phyloP scores from a whole-genome alignment of 2,113 vertebrate species.

The Zootoca vivipara region DNA sequence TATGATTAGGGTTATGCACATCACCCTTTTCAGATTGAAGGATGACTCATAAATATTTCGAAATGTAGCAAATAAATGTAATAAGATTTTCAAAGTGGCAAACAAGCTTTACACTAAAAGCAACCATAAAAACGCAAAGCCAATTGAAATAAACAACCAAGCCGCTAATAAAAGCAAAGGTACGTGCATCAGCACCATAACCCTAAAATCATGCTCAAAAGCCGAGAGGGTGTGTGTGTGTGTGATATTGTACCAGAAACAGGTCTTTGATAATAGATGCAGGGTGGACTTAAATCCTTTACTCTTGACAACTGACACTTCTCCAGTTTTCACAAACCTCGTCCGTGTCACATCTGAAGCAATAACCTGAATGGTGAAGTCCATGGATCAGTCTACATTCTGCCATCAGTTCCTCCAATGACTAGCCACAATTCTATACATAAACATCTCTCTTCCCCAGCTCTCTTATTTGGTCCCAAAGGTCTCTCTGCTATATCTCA shows the following conservation, averaged over 20 bases:
- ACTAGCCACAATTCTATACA: not conserved
- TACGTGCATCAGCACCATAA: no score
- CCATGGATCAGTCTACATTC: not conserved
- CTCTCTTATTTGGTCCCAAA: slow-evolving; percentile 29
- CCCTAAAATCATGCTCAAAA: no score
- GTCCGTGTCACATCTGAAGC: not conserved
- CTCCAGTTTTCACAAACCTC: not conserved
- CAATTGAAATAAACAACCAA: no score
- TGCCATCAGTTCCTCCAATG: slow-evolving; percentile 13
- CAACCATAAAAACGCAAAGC: no score
- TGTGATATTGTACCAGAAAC: not conserved
- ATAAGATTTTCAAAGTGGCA: no score
- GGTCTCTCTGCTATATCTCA: slow-evolving; percentile 59
- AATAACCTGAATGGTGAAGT: not conserved
- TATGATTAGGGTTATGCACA: no score
- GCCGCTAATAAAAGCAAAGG: no score
- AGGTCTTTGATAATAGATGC: not conserved
- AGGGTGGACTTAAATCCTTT: not conserved
- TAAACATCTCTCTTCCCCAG: not conserved
- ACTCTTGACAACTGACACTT: no score
- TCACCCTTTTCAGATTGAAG: no score
- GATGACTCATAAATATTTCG: no score
- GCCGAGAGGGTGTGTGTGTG: not conserved
- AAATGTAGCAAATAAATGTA: no score
- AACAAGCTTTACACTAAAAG: no score